Conservation (phyloP, 2,888 invertebrate species). For the Zele albiditarsus region DNA sequence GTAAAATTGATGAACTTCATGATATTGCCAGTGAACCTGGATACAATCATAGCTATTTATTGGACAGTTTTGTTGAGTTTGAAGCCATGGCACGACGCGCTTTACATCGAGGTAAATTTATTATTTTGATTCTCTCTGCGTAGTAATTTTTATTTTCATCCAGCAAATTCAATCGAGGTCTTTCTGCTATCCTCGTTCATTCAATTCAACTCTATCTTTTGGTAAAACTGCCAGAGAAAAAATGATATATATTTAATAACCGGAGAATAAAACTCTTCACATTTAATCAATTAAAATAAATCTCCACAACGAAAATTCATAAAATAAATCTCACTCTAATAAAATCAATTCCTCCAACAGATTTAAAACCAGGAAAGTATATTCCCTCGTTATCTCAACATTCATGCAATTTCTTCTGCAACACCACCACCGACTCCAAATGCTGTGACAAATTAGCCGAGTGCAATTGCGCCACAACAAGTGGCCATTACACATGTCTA, state of each 20-base stretch:
- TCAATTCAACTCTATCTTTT: too few species aligned
- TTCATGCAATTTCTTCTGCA: constrained; percentile 70
- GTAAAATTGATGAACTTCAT: constrained; percentile 78
- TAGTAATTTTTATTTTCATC: too few species aligned
- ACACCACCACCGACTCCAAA: constrained; percentile 52
- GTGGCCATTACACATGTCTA: constrained; percentile 81
- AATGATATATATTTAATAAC: too few species aligned
- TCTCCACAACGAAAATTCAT: too few species aligned
- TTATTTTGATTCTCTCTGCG: too few species aligned
- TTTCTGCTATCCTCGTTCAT: too few species aligned
- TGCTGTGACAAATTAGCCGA: constrained; percentile 79
- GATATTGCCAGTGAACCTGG: constrained; percentile 79
- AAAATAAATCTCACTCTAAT: background rate
- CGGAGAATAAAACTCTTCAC: too few species aligned
- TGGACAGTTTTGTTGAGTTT: constrained; percentile 81
- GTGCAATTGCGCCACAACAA: constrained; percentile 80
- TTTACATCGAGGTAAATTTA: constrained; percentile 77
- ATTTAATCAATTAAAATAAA: too few species aligned
- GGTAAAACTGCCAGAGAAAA: too few species aligned
- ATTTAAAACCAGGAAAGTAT: constrained; percentile 78
- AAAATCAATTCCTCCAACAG: constrained; percentile 67
- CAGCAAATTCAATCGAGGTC: too few species aligned
- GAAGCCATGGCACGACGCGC: constrained; percentile 81
- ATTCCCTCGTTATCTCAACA: constrained; percentile 63
- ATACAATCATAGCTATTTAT: constrained; percentile 78